Base-by-base conservation (phyloP, 2,113 vertebrate species). In the Myotis brandtii region DNA sequence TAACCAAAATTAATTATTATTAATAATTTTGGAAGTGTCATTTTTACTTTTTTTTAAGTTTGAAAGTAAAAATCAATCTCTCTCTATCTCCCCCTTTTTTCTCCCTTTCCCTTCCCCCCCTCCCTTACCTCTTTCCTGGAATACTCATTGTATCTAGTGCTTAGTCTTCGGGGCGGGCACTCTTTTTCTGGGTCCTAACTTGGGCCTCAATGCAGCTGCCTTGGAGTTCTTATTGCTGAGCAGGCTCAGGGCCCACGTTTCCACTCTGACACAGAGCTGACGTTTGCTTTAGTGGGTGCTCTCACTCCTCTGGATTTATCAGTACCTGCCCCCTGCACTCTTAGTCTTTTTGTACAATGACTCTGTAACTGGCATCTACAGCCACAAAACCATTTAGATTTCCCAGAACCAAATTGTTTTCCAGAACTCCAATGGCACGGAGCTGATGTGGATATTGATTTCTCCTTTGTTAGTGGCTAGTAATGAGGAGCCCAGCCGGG, bases 401-500 rank as follows among this genome's bases (percentile, higher is more conserved):
- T 98, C 98, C 94, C 91, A 87, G 76, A 97, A 96, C 79, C 70
- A 96, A 97, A 95, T n/a, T 30, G 69, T 77, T 72, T 97, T 94
- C 87, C 94, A 98, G 96, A 98, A 97, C 97, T 98, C 96, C 91
- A 97, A 66, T 80, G 86, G 92, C 89, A 93, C 56, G 75, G 46
- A 87, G 86, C 56, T 86, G 52, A 83, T 95, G 96, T 54, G 40
- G 95, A 77, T 96, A 98, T 70, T 94, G 98, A 98, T 98, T 97
- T 96, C 67, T 98, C 34, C 52, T 94, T 96, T 14, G 0, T 91
- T 93, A 96, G 91, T 21, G 43, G 50, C 48, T 25, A 40, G 48
- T 12, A 2, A 91, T 37, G 86, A 46, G 25, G 86, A 96, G 88
- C 46, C 72, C 6, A 5, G 96, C 97, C 9, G 30, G 4, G 30